Base-by-base conservation (phyloP, 2,888 invertebrate species). In the Adineta ricciae region DNA sequence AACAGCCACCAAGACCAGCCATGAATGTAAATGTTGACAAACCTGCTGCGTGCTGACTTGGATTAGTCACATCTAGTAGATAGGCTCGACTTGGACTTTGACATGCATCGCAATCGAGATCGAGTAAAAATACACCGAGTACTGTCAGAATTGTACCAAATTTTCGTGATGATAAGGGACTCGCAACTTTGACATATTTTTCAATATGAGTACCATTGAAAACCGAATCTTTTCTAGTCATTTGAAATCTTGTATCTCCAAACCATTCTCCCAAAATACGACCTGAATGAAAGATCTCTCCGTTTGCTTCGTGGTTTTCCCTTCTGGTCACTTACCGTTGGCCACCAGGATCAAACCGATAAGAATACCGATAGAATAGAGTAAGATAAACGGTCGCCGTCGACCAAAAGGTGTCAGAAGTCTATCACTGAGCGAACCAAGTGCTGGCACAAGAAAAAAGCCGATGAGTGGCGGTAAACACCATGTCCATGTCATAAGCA, bases 31-130 rank as follows among this genome's bases (percentile, higher is more conserved):
- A 97, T 3, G 96, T 96, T 88, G 96, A 96, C 11, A 97, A 91
- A 0, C 97, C 97, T 88, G 93, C 93, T 0, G 96, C 95, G 89
- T 97, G 97, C 89, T 97, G 97, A 91, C 95, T 95, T 90, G 95
- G 94, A 87, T 95, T 91, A 86, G 95, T 95, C 83, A 97, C 94
- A 89, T 97, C 97, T 64, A 97, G 92, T 0, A 97, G 92, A 91
- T 96, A 97, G 50, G 97, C 96, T 87, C 97, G 92, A 0, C 96
- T 94, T 0, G 97, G 97, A 89, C 96, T 96, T 90, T 97, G 97
- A 88, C 97, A 97, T 46, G 96, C 96, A 90, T 97, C 97, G 0
- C 97, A 96, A 89, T 96, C 95, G 89, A 97, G 97, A 90, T 97
- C 97, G 87, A 97, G 91, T 83, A 97, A 91, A 49, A 96, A 95